Percentiles rank a stretch among this genome's conserved stretches.
These are phyloP conservation scores for Sceloporus tristichus DNA, from an alignment of 2,113 vertebrate species.

Conservation along the genomic window DNA sequence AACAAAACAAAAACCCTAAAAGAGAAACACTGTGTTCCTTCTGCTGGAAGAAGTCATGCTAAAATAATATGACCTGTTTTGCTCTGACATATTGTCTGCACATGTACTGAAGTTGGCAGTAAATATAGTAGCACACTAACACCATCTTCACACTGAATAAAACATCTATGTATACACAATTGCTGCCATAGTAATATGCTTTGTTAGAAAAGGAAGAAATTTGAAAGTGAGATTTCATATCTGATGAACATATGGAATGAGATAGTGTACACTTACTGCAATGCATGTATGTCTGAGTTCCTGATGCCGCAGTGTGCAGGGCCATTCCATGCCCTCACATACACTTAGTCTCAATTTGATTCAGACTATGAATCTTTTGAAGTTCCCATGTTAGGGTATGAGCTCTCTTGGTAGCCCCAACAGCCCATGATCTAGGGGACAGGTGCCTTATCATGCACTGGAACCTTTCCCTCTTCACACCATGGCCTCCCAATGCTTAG, in stretches of 20 bases:
- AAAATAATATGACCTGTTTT: slow-evolving; percentile 15
- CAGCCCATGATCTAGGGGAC: too few relatives aligned
- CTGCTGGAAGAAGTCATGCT: not conserved
- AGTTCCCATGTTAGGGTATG: too few relatives aligned
- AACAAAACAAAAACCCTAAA: too few relatives aligned
- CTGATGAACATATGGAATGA: not conserved
- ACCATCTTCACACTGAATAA: not conserved
- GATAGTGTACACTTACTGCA: not conserved
- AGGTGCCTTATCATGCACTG: too few relatives aligned
- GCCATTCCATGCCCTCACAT: too few relatives aligned
- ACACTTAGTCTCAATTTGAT: too few relatives aligned
- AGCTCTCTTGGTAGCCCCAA: too few relatives aligned
- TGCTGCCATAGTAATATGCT: slow-evolving; percentile 19
- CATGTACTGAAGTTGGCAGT: slow-evolving; percentile 19
- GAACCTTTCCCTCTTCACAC: too few relatives aligned
- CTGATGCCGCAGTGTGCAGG: not conserved
- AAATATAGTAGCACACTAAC: not conserved
- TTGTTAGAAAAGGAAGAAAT: not conserved
- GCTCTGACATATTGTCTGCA: not conserved
- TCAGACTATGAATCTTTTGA: too few relatives aligned
- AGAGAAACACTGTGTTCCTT: slow-evolving; percentile 37
- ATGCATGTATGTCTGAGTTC: not conserved
- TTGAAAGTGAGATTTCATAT: not conserved
- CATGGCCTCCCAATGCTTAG: not conserved
- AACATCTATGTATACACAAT: not conserved